Base-by-base conservation (phyloP, 2,888 invertebrate genomes). In the Nycteola revayana region DNA sequence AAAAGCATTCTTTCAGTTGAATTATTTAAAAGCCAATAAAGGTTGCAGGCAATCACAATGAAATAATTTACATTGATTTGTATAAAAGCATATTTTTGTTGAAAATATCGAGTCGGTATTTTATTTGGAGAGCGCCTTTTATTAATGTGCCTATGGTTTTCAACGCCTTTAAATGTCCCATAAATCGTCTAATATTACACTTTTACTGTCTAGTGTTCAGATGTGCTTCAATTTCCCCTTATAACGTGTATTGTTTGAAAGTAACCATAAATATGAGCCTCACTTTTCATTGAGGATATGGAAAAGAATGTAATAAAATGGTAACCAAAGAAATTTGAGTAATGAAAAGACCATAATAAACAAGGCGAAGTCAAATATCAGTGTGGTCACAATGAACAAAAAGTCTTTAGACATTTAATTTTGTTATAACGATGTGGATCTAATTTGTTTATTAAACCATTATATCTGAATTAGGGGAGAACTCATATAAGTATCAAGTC, bases 141-240 rank as follows among this genome's bases (percentile, higher is more conserved):
- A 68, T 65, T 62, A 67, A 54, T 53, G 46, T 43, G 53, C 50
- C 61, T 56, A 69, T 65, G 67, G 66, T 63, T 68, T 67, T 63
- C 58, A 62, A 57, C 62, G 66, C 62, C 60, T 68, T 66, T 67
- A 66, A 72, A 68, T 56, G 62, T 52, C 49, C 45, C 56, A 72
- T 77, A 75, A 74, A 76, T 77, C 60, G 59, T 60, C 39, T 66
- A 64, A 66, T 66, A 78, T 71, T 71, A 69, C 67, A 63, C 58
- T 66, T 69, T 69, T 54, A 64, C 49, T 60, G 60, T 63, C 62
- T 50, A 43, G 59, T 56, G 57, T 60, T 62, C 53, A 61, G 52
- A 64, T 61, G 55, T 55, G 39, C 42, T 32, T 14, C 21, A 29
- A 23, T 32, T 46, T 44, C 36, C 34, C 34, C 27, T 37, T 30